Conservation (phyloP, 2,797 vertebrate species). For the Buceros bicornis region DNA sequence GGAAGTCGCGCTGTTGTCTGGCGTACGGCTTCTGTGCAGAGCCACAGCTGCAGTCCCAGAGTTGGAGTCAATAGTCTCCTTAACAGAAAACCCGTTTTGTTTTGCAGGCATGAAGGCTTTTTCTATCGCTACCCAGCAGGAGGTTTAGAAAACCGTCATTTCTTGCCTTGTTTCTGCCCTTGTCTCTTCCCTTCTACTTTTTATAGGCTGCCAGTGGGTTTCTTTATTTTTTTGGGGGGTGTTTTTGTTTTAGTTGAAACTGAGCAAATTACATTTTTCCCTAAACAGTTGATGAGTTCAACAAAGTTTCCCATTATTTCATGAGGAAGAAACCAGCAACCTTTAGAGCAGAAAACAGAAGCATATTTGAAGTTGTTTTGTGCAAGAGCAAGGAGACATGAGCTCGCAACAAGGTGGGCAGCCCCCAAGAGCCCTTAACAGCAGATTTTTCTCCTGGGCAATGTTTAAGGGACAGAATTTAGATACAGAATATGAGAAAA, state of each 20-base stretch:
- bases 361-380: background rate
- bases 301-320: background rate
- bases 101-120: conserved; percentile 25
- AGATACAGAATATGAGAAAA: background rate
- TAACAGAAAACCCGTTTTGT: conserved; percentile 1
- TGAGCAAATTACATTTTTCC: background rate
- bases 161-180: conserved; percentile 43
- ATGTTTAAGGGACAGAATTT: background rate
- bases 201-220: background rate
- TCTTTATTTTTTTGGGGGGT: background rate
- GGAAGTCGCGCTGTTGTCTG: background rate
- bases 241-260: conserved; percentile 29
- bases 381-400: background rate
- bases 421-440: background rate
- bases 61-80: background rate
- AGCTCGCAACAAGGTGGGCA: rapidly evolving
- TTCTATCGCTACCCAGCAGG: background rate
- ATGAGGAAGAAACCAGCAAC: rapidly evolving
- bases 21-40: background rate
- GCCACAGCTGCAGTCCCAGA: background rate
- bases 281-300: background rate
- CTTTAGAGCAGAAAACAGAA: background rate
- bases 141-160: conserved; percentile 3
- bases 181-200: background rate
- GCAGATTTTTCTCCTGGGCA: background rate